Conservation (phyloP, 2,113 vertebrate genomes). For the Xenus cinereus region DNA sequence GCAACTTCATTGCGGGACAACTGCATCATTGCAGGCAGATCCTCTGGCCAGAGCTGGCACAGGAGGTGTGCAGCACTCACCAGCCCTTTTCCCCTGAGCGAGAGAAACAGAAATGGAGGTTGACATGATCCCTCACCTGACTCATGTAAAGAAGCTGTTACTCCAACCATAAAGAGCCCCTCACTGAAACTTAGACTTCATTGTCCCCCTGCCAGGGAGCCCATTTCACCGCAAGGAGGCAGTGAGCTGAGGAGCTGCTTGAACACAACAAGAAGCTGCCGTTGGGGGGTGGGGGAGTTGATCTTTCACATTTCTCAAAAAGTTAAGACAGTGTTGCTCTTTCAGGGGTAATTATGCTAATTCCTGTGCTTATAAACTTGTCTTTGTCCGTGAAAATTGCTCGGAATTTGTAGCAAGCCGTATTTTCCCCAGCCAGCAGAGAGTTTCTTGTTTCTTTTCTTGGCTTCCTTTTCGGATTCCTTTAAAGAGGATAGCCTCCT, state of each 20-base stretch:
- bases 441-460: not conserved
- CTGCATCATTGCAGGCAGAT: not conserved
- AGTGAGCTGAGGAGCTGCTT: not conserved
- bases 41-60: not conserved
- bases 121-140: not conserved
- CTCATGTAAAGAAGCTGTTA: not conserved
- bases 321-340: not conserved
- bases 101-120: not conserved
- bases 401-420: slow-evolving; percentile 21
- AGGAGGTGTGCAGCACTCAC: fast-evolving
- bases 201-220: not conserved
- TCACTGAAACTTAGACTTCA: not conserved
- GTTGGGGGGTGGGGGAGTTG: not conserved
- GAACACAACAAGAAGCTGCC: not conserved
- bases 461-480: not conserved
- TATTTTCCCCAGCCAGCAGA: not conserved
- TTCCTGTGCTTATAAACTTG: slow-evolving; percentile 21
- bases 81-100: not conserved
- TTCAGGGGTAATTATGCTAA: slow-evolving; percentile 39
- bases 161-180: not conserved
- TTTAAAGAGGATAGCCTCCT: not conserved
- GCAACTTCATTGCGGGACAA: not conserved
- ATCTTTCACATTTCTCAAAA: not conserved
- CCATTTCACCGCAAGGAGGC: not conserved
- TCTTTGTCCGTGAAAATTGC: slow-evolving; percentile 33